phyloP scores from a whole-genome alignment of 2,797 vertebrate genomes.

The Hydrocynus forskahlii region DNA sequence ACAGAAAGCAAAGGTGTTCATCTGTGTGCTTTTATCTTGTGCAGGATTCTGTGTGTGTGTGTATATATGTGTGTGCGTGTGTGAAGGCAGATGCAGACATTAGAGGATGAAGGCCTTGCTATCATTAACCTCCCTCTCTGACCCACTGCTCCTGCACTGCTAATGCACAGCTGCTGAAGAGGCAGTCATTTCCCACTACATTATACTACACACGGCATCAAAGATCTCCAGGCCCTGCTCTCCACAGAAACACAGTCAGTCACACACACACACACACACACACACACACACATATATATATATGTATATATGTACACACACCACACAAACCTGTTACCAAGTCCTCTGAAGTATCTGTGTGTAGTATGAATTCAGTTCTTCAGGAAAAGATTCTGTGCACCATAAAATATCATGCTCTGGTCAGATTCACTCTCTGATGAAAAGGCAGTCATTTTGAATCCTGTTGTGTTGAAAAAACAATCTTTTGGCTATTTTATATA shows the following conservation, averaged over 20 bases:
- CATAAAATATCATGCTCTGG: too few relatives aligned
- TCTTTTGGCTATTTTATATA: too few relatives aligned
- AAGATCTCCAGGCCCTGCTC: slow-evolving; percentile 35
- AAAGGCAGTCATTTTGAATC: too few relatives aligned
- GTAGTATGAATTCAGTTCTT: too few relatives aligned
- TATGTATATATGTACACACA: too few relatives aligned
- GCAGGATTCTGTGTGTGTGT: slow-evolving; percentile 38
- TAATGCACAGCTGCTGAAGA: slow-evolving; percentile 47
- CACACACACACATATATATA: too few relatives aligned
- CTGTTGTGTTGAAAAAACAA: too few relatives aligned
- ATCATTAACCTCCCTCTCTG: slow-evolving; percentile 58
- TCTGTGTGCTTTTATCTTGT: slow-evolving; percentile 43
- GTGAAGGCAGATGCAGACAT: slow-evolving; percentile 53
- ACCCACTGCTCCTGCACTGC: slow-evolving; percentile 51
- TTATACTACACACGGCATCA: slow-evolving; percentile 49
- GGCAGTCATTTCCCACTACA: slow-evolving; percentile 46
- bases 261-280: background rate
- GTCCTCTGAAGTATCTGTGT: too few relatives aligned
- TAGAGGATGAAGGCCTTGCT: slow-evolving; percentile 48
- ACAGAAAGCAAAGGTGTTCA: slow-evolving; percentile 43
- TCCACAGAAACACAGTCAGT: slow-evolving; percentile 4
- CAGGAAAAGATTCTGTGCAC: too few relatives aligned
- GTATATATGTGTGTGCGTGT: slow-evolving; percentile 38
- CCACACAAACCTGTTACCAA: too few relatives aligned
- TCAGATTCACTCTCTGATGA: too few relatives aligned